Evolutionary conservation across 2,888 invertebrate genomes (phyloP).

Genomic region (Pheosia tremula): DNA sequence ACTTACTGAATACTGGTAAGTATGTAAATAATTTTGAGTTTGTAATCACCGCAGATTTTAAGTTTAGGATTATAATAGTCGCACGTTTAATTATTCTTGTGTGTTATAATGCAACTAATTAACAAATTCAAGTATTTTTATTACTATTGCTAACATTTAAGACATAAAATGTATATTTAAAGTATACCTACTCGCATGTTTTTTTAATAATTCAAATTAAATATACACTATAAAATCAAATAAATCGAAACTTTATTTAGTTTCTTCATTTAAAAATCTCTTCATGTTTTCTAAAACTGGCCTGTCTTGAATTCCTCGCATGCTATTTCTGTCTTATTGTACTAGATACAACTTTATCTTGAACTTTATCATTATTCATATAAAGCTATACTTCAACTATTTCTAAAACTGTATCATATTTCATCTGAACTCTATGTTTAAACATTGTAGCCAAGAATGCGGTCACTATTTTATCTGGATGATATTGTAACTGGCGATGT

Average conservation of each 20-base stretch:
- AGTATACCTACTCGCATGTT: constrained; percentile 26
- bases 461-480: neutral
- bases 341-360: neutral
- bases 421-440: neutral
- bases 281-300: neutral
- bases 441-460: neutral
- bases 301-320: neutral
- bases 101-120: neutral
- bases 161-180: neutral
- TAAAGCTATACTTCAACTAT: neutral
- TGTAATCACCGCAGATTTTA: constrained; percentile 21
- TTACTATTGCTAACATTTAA: neutral
- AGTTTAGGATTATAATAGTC: constrained; percentile 18
- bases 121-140: neutral
- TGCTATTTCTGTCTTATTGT: neutral
- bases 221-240: neutral
- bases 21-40: constrained; percentile 10
- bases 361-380: neutral
- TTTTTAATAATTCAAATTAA: neutral
- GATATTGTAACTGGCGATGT: constrained; percentile 17
- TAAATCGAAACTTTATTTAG: constrained; percentile 6
- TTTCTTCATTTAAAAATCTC: neutral
- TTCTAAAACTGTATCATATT: neutral
- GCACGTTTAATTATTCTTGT: constrained; percentile 24
- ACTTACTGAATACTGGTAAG: no score